Conservation (phyloP, 2,113 vertebrate genomes). For the Todiramphus saurophagus region DNA sequence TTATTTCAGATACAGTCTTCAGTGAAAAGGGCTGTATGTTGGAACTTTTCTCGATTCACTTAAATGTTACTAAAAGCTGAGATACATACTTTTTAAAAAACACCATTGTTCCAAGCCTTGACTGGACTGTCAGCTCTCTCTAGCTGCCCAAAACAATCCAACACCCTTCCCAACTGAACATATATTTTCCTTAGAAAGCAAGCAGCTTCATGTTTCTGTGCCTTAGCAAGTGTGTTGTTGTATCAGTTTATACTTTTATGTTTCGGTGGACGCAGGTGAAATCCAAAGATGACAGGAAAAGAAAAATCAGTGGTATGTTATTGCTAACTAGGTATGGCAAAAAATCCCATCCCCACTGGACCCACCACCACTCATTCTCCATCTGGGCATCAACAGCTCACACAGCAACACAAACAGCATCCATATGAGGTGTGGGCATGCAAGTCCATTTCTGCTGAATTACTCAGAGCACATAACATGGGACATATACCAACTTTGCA, state of each 20-base stretch:
- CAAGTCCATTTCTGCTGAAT: constrained; percentile 17
- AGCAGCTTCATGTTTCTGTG: neutral
- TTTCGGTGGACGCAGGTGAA: neutral
- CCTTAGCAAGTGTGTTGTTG: neutral
- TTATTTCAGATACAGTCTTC: neutral
- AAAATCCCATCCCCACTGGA: neutral
- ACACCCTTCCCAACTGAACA: neutral
- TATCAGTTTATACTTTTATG: neutral
- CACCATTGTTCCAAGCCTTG: neutral
- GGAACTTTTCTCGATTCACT: neutral
- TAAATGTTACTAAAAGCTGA: neutral
- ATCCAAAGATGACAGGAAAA: neutral
- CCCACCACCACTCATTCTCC: neutral
- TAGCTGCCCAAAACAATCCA: neutral
- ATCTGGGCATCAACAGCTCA: neutral
- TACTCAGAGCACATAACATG: neutral
- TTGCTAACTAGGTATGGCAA: neutral
- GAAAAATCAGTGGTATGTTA: neutral
- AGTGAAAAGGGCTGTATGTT: neutral
- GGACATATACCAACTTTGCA: neutral
- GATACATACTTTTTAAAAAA: neutral
- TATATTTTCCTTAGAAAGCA: neutral
- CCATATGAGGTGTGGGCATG: neutral
- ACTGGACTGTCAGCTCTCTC: neutral
- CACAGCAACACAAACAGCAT: neutral